A percentile compares a stretch with the other conserved stretches of the same genome.
Evolutionary conservation across 2,113 vertebrate genomes (phyloP).

Genomic region (Orientallactaga bullata): DNA sequence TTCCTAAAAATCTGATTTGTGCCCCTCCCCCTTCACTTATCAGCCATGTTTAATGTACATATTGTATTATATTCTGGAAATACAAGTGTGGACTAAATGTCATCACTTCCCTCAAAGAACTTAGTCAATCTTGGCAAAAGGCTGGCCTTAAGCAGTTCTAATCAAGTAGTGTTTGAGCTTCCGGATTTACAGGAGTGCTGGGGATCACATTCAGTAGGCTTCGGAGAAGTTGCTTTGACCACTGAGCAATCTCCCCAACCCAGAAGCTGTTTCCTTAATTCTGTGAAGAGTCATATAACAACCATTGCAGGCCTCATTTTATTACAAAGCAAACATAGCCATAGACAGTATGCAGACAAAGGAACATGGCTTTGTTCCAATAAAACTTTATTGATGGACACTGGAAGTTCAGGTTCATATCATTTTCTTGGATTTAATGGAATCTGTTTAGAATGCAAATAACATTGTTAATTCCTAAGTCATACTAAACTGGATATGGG

Average conservation of each 20-base stretch:
- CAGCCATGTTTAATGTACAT: neutral
- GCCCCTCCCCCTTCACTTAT: neutral
- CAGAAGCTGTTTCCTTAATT: no score
- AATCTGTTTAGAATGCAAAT: neutral
- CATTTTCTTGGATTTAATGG: neutral
- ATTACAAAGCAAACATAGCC: neutral
- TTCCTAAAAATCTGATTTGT: neutral
- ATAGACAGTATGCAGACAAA: accelerated
- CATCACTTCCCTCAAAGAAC: neutral
- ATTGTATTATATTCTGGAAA: neutral
- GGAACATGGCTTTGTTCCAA: neutral
- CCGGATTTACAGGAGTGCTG: no score
- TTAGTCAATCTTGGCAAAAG: neutral
- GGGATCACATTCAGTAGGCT: no score
- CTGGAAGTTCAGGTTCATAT: neutral
- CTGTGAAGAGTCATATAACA: neutral
- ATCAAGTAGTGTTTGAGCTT: no score
- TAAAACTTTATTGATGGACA: neutral
- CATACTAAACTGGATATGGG: neutral
- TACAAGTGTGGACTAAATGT: no score
- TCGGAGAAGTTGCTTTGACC: no score
- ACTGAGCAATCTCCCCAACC: no score
- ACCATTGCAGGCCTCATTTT: accelerated
- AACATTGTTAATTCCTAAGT: neutral
- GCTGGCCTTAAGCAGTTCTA: accelerated